A percentile compares a stretch with the other conserved stretches of the same genome.
Evolutionary conservation across 2,888 invertebrate genomes (phyloP).

Genomic region (Bombylius discolor): DNA sequence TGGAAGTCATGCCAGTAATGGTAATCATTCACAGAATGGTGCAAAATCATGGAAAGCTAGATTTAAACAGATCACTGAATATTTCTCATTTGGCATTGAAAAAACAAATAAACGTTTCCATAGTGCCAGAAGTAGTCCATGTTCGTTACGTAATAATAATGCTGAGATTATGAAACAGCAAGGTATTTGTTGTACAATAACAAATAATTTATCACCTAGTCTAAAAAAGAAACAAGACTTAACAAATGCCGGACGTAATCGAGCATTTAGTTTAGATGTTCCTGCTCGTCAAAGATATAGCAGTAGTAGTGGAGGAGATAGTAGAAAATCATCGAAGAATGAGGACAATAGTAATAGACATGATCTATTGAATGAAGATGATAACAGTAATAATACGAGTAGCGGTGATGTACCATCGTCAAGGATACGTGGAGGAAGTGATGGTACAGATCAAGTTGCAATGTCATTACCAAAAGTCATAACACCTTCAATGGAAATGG

Average conservation of each 20-base stretch:
- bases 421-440: slow-evolving; percentile 25
- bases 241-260: slow-evolving; percentile 23
- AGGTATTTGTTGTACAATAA: slow-evolving; percentile 30
- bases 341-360: slow-evolving; percentile 23
- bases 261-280: slow-evolving; percentile 36
- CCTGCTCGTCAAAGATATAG: slow-evolving; percentile 27
- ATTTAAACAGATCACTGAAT: slow-evolving; percentile 35
- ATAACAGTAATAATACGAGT: slow-evolving; percentile 33
- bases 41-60: slow-evolving; percentile 31
- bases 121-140: slow-evolving; percentile 30
- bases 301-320: slow-evolving; percentile 30
- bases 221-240: slow-evolving; percentile 21
- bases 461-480: slow-evolving; percentile 17
- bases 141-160: slow-evolving; percentile 27
- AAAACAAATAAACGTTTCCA: slow-evolving; percentile 32
- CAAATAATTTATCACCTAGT: slow-evolving; percentile 26
- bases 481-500: slow-evolving; percentile 12
- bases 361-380: slow-evolving; percentile 22
- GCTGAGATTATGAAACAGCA: slow-evolving; percentile 8
- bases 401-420: slow-evolving; percentile 30
- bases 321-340: slow-evolving; percentile 31
- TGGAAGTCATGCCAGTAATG: slow-evolving; percentile 7
- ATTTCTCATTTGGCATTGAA: slow-evolving; percentile 35
- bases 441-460: slow-evolving; percentile 18
- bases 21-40: slow-evolving; percentile 15